Conservation (phyloP, 2,113 vertebrate species). For the Pseudorectes ferrugineus region DNA sequence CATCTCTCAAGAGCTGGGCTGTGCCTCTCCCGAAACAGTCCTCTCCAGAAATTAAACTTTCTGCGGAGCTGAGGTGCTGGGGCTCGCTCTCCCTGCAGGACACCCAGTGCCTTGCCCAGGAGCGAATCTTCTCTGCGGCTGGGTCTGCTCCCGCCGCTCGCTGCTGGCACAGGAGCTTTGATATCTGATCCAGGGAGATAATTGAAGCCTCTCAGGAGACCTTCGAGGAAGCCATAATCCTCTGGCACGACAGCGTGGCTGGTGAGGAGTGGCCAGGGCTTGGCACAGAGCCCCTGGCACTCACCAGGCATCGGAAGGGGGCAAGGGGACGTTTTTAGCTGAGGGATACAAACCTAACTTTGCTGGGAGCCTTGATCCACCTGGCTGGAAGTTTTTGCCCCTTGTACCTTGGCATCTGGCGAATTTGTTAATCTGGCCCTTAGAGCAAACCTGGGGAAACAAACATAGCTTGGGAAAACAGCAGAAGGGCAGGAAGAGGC, state of each 20-base stretch:
- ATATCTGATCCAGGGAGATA: not conserved
- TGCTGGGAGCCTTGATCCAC: rapidly evolving
- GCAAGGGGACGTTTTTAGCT: not conserved
- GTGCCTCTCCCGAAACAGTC: not conserved
- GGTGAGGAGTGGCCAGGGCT: not conserved
- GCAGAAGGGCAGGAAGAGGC: not conserved
- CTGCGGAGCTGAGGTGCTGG: not conserved
- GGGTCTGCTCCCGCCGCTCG: rapidly evolving
- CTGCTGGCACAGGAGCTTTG: not conserved
- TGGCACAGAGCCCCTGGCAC: not conserved
- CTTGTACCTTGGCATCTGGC: not conserved
- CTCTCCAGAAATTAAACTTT: not conserved
- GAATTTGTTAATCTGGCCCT: not conserved
- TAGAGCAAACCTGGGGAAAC: not conserved
- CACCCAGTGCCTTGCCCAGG: not conserved
- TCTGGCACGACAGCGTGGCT: not conserved
- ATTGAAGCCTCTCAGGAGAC: not conserved
- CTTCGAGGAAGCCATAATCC: not conserved
- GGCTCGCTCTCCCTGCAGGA: not conserved
- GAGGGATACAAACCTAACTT: not conserved
- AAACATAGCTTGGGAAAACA: not conserved
- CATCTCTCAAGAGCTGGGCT: not conserved
- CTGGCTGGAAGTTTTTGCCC: not conserved
- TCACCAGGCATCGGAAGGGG: rapidly evolving
- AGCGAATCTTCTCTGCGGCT: rapidly evolving